Percentiles rank a stretch among this genome's conserved stretches.
phyloP scores from a whole-genome alignment of 2,113 vertebrate species.

The Nothobranchius kuhntae region DNA sequence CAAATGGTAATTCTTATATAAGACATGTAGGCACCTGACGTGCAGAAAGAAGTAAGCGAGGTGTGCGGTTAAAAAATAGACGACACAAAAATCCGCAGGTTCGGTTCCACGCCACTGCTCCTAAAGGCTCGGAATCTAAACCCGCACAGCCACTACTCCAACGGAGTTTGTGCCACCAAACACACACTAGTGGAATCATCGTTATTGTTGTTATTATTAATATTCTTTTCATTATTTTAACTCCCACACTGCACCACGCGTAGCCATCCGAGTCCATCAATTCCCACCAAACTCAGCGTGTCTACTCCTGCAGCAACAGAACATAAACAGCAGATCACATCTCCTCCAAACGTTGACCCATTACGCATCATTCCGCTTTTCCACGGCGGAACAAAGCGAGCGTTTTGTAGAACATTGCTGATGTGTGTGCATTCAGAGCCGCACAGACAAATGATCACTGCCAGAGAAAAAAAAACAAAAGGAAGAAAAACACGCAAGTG shows the following conservation, averaged over 20 bases:
- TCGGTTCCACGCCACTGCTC: too few relatives aligned
- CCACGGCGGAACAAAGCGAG: slow-evolving; percentile 20
- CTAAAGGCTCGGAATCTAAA: too few relatives aligned
- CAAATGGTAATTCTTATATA: too few relatives aligned
- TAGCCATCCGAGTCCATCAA: slow-evolving; percentile 28
- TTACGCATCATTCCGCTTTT: slow-evolving; percentile 52
- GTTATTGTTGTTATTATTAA: background rate
- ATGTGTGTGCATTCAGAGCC: background rate
- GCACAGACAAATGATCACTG: slow-evolving; percentile 20
- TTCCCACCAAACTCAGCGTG: slow-evolving; percentile 31
- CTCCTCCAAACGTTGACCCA: slow-evolving; percentile 54
- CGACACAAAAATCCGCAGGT: too few relatives aligned
- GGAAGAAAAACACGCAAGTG: slow-evolving; percentile 15
- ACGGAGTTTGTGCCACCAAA: background rate
- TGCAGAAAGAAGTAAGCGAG: background rate
- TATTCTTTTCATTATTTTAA: background rate
- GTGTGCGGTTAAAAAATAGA: too few relatives aligned
- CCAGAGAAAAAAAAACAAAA: slow-evolving; percentile 2
- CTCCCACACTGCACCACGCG: slow-evolving; percentile 32
- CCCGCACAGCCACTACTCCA: too few relatives aligned
- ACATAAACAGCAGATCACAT: slow-evolving; percentile 47
- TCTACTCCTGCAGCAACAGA: slow-evolving; percentile 49
- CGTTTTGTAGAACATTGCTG: background rate
- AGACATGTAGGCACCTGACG: too few relatives aligned
- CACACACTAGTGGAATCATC: background rate